These are phyloP conservation scores for Sorex maritimensis DNA, from an alignment of 2,797 vertebrate genomes.

Conservation along the genomic window DNA sequence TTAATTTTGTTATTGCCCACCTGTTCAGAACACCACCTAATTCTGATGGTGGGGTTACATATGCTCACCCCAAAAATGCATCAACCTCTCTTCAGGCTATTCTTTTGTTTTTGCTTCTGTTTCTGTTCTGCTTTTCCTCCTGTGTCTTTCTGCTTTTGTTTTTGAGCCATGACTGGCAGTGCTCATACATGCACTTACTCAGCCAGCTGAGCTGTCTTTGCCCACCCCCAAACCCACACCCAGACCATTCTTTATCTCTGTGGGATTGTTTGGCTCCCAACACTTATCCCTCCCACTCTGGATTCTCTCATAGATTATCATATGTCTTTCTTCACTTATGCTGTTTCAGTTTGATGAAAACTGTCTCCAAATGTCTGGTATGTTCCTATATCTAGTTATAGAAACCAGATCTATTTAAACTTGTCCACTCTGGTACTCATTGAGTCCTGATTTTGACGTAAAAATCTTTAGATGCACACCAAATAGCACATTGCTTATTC, in stretches of 20 bases:
- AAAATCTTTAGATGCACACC: neutral
- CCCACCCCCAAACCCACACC: neutral
- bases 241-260: neutral
- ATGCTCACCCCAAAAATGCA: too few species aligned
- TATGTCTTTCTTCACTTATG: neutral
- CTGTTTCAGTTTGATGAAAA: neutral
- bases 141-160: too few species aligned
- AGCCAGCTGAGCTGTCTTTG: neutral
- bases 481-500: neutral
- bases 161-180: too few species aligned
- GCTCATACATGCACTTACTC: too few species aligned
- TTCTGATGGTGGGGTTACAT: neutral
- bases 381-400: neutral
- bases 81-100: too few species aligned
- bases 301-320: neutral
- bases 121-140: too few species aligned
- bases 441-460: neutral
- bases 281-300: neutral
- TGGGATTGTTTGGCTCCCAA: neutral
- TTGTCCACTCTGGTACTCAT: neutral
- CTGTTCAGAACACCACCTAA: neutral
- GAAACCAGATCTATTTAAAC: neutral
- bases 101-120: too few species aligned
- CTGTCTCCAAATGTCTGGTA: slow-evolving; percentile 29
- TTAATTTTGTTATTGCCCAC: neutral